A percentile compares a stretch with the other conserved stretches of the same genome.
phyloP scores from a whole-genome alignment of 2,113 vertebrate species.

The Myodes glareolus region DNA sequence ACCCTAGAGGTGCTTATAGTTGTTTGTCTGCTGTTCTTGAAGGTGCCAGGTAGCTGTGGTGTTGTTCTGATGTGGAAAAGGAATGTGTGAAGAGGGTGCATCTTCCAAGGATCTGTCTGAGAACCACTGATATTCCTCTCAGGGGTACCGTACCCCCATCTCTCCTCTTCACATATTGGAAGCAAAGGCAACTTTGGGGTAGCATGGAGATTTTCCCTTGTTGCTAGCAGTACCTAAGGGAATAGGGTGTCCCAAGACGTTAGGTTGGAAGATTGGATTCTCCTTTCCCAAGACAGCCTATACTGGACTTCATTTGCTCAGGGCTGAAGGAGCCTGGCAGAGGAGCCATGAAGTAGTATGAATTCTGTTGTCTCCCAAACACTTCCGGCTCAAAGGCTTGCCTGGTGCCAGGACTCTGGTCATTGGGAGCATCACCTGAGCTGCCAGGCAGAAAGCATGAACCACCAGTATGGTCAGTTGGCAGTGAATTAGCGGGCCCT shows the following conservation, averaged over 20 bases:
- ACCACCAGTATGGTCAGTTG: not conserved
- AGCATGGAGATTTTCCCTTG: not conserved
- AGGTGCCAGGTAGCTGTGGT: not conserved
- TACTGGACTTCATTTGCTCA: not conserved
- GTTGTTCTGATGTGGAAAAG: not conserved
- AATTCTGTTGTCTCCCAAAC: not conserved
- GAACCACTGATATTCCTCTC: not conserved
- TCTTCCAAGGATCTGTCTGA: not conserved
- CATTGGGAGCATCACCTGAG: not conserved
- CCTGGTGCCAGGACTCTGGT: slow-evolving; percentile 22
- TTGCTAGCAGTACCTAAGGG: not conserved
- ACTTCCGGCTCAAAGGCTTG: not conserved
- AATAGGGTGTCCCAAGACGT: not conserved
- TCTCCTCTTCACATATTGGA: not conserved
- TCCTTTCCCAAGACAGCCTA: not conserved
- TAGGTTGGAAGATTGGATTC: not conserved
- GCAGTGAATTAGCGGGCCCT: slow-evolving; percentile 10
- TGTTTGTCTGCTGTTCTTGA: too few relatives aligned
- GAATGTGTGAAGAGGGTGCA: rapidly evolving
- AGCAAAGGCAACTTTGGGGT: not conserved
- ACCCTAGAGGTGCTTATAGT: not conserved
- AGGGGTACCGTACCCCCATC: too few relatives aligned
- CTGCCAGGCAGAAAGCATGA: not conserved
- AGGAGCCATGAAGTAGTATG: not conserved
- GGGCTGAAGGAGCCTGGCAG: not conserved